Evolutionary conservation across 2,113 vertebrate species (phyloP).

Genomic region (Oreochromis aureus): DNA sequence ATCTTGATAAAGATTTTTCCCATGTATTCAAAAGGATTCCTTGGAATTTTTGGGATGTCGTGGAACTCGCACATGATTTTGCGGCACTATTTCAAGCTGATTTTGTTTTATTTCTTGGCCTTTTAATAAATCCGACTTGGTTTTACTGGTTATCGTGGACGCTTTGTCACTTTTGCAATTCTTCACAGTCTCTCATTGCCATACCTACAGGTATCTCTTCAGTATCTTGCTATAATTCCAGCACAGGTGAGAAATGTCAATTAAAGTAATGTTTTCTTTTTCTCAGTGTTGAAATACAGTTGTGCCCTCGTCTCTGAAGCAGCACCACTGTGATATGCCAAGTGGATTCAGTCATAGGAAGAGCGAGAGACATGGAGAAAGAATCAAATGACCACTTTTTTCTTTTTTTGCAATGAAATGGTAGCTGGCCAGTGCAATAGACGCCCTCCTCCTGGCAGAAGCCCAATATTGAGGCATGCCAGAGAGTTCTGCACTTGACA

Average conservation of each 20-base stretch:
- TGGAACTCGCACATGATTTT: neutral
- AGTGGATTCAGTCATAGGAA: constrained; percentile 45
- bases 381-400: neutral
- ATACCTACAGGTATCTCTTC: neutral
- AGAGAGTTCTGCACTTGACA: constrained; percentile 12
- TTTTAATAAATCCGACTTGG: neutral
- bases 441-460: constrained; percentile 34
- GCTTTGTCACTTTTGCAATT: neutral
- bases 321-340: constrained; percentile 23
- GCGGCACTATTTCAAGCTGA: neutral
- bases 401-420: constrained; percentile 13
- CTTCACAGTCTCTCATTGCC: neutral
- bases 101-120: neutral
- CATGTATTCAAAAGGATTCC: neutral
- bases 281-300: constrained; percentile 14
- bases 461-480: constrained; percentile 3
- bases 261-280: neutral
- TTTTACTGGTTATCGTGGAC: neutral
- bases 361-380: neutral
- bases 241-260: neutral
- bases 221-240: neutral
- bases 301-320: constrained; percentile 31
- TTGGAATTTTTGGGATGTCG: neutral
- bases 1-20: neutral
- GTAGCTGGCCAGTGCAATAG: constrained; percentile 25